These are phyloP conservation scores for Plagodis pulveraria DNA, from an alignment of 2,888 invertebrate species.

Conservation along the genomic window DNA sequence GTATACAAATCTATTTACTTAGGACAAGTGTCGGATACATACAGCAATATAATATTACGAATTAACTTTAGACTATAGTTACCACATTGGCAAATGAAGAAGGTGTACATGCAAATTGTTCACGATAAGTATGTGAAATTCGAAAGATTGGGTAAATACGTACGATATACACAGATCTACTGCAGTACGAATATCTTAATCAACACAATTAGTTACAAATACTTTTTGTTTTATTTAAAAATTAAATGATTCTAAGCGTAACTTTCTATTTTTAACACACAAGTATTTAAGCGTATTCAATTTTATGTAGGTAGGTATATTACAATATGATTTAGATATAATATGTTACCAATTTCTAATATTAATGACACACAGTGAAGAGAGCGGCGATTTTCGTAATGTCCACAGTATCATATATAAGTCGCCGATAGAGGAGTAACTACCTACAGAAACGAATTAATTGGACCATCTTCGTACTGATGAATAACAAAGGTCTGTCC, in stretches of 20 bases:
- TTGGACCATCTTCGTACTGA: slow-evolving; percentile 57
- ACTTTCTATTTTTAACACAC: slow-evolving; percentile 80
- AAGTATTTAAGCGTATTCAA: slow-evolving; percentile 78
- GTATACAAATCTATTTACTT: slow-evolving; percentile 63
- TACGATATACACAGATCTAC: slow-evolving; percentile 80
- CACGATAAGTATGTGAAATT: slow-evolving; percentile 57
- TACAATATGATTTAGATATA: slow-evolving; percentile 50
- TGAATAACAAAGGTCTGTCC: slow-evolving; percentile 43
- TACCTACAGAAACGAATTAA: slow-evolving; percentile 75
- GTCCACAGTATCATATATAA: slow-evolving; percentile 35
- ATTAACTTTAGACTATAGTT: slow-evolving; percentile 45
- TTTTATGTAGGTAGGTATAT: slow-evolving; percentile 58
- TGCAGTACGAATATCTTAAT: slow-evolving; percentile 78
- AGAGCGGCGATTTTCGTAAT: slow-evolving; percentile 38
- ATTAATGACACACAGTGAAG: slow-evolving; percentile 48
- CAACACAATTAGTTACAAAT: slow-evolving; percentile 79
- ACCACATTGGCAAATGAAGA: slow-evolving; percentile 52
- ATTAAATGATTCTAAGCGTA: slow-evolving; percentile 81
- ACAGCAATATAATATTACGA: slow-evolving; percentile 39
- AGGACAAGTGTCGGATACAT: slow-evolving; percentile 39
- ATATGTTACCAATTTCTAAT: slow-evolving; percentile 48
- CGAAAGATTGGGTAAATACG: slow-evolving; percentile 68
- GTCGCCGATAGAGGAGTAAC: slow-evolving; percentile 70
- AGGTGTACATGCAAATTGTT: slow-evolving; percentile 52
- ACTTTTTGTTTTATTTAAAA: slow-evolving; percentile 64